Evolutionary conservation across 2,797 vertebrate genomes (phyloP), one percentile per base, ranked within the genome.

Genomic region (Danio albolineatus): DNA sequence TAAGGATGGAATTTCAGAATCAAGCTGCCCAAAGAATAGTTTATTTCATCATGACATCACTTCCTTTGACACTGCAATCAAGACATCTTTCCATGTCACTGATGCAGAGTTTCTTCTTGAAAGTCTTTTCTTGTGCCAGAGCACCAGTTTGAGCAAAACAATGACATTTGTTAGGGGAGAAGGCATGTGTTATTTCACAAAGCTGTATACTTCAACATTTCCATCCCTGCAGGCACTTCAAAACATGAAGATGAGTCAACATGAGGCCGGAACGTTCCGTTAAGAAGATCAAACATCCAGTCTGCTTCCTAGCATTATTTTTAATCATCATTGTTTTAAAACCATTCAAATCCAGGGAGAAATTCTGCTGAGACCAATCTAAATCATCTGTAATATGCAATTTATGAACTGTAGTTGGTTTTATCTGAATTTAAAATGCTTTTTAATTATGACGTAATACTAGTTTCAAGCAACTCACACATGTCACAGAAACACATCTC

Each of bases 221-320:
- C 83, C 85, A 88, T 82, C 70, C 78, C 78, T 80, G 61, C 69
- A 73, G 83, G 85, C 79, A 78, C 61, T 81, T 82, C 36, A 72
- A 64, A 80, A 49, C 79, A 76, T 51, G 13, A 43, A 82, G 64
- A 83, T 73, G 82, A 82, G 44, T 82, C 84, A 78, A 85, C 54
- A 49, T 10, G 73, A 82, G 67, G 81, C 64, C 74, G 76, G 71
- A 84, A 80, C 74, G 83, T 84, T 87, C 73, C 73, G 57, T 83
- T 75, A 73, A 75, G 79, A 84, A 78, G 83, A 87, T 84, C 76
- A 85, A 85, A 87, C 81, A 82, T 36, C 79, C 80, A 59, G 36
- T 69, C 36, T 49, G 36, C 43, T 36, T 28, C 43, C 59, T 54
- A 51, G 21, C 17, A 48, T n/a, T 43, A 64, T 28, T 28, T 73